phyloP scores from a whole-genome alignment of 2,113 vertebrate species.

The Psilopogon haemacephalus region DNA sequence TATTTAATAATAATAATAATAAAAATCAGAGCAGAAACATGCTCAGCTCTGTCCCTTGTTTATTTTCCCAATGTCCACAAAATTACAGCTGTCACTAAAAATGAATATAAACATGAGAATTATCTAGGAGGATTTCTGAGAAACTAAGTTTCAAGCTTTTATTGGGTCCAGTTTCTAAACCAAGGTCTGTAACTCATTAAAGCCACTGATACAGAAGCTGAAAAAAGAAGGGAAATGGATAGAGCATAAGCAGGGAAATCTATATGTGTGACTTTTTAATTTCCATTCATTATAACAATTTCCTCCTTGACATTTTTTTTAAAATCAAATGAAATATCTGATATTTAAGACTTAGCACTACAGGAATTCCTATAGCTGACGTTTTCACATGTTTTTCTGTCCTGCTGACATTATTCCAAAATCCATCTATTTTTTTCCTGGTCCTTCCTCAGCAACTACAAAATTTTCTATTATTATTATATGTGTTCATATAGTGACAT shows the following conservation, averaged over 20 bases:
- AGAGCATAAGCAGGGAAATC: neutral
- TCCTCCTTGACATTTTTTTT: neutral
- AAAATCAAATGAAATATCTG: neutral
- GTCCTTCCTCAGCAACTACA: neutral
- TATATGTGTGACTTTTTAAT: neutral
- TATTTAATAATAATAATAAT: neutral
- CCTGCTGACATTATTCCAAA: neutral
- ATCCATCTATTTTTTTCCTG: neutral
- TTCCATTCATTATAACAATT: neutral
- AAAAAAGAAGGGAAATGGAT: neutral
- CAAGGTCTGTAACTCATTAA: neutral
- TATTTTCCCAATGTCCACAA: neutral
- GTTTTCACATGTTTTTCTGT: neutral
- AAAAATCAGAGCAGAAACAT: neutral
- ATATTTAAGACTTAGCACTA: neutral
- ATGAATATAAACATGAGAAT: neutral
- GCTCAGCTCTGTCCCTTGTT: neutral
- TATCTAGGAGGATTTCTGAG: neutral
- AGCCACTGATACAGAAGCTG: neutral
- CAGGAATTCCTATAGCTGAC: neutral
- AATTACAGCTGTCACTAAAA: neutral
- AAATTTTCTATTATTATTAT: neutral
- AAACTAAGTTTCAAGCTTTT: neutral
- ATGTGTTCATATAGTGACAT: neutral
- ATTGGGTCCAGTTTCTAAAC: neutral